Base-by-base conservation (phyloP, 2,113 vertebrate species). In the Saguinus midas region DNA sequence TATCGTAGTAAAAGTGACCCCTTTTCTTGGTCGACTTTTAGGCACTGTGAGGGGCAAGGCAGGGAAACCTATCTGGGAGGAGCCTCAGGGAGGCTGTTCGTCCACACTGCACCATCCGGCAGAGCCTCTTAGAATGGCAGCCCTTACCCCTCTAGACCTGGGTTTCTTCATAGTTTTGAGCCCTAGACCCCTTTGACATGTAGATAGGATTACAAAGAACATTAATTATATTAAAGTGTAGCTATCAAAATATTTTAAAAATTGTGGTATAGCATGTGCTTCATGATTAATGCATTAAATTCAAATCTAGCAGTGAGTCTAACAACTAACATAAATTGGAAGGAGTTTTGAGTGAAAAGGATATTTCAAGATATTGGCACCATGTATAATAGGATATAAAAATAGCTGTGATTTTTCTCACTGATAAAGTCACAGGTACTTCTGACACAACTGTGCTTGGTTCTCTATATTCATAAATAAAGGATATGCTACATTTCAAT, bases 241-340 rank as follows among this genome's bases (percentile, higher is more conserved):
- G 64, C 75, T 88, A 73, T 95, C 57, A 93, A 76, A 85, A 61
- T 96, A 76, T 81, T 95, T 72, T 70, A 18, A 73, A 92, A 90
- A 81, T 61, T 57, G n/a, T n/a, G 35, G 45, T 79, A 25, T 43
- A 64, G 40, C 14, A 4, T 35, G 32, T 86, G 43, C 43, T 95
- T 87, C 50, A 40, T 94, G 64, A 90, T 95, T 84, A 96, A 92
- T 94, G 57, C 50, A 23, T 83, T 94, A 79, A 96, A 52, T 87
- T 52, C 48, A 87, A 94, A 93, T 55, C 68, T 75, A 92, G 64
- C 72, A 72, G 48, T 75, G 83, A 87, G 86, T 87, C 83, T 90
- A 87, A 35, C 20, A 81, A 48, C 64, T 40, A 64, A 87, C 40
- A 87, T 58, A 95, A 80, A 66, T 94, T 70, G 87, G 61, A 90